Percentiles rank a stretch among this genome's conserved stretches.
Evolutionary conservation across 2,113 vertebrate genomes (phyloP).

Genomic region (Narcine bancroftii): DNA sequence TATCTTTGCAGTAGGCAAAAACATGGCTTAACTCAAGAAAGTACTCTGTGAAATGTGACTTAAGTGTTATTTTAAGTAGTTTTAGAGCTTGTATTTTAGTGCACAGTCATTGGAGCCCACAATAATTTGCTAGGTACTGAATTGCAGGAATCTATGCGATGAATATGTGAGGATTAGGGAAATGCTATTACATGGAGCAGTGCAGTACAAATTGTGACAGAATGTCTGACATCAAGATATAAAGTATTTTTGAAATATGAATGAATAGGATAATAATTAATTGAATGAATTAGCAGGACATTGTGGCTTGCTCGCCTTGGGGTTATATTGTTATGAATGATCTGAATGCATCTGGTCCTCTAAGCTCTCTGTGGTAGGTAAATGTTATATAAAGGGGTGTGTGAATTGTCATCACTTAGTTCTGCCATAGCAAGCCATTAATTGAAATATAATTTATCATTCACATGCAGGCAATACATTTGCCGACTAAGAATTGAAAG

Average conservation of each 20-base stretch:
- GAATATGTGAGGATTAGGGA: conserved; percentile 4
- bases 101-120: conserved; percentile 3
- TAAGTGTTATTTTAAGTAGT: conserved; percentile 30
- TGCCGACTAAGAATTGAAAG: conserved; percentile 55
- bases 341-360: conserved; percentile 33
- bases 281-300: conserved; percentile 31
- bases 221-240: conserved; percentile 34
- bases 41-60: conserved; percentile 32
- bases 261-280: conserved; percentile 17
- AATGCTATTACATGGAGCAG: conserved; percentile 19
- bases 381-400: conserved; percentile 34
- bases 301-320: conserved; percentile 32
- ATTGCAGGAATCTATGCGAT: background rate
- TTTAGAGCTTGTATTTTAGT: conserved; percentile 25
- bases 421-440: conserved; percentile 37
- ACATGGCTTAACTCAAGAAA: conserved; percentile 30
- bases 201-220: conserved; percentile 32
- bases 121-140: conserved; percentile 16
- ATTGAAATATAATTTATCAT: conserved; percentile 38
- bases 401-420: conserved; percentile 42
- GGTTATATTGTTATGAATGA: conserved; percentile 28
- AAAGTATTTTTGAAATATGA: conserved; percentile 35
- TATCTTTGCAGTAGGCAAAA: conserved; percentile 19
- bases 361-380: conserved; percentile 33
- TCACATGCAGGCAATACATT: conserved; percentile 41